phyloP scores from a whole-genome alignment of 1,140 invertebrate genomes.

The Drosophila kanapiae region DNA sequence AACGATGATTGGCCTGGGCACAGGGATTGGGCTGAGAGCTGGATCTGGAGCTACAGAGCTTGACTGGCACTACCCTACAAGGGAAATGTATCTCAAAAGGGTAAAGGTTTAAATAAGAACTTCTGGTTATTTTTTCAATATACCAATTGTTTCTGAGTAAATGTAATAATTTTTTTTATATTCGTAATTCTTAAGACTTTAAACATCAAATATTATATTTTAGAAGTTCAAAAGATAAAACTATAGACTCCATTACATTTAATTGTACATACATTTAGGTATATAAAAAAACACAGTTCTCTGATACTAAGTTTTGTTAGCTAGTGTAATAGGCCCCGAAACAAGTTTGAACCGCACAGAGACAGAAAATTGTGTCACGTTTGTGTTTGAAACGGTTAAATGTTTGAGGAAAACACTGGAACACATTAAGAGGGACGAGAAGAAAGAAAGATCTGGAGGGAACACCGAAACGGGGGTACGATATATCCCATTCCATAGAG shows the following conservation, averaged over 20 bases:
- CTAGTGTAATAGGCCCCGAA: constrained; percentile 63
- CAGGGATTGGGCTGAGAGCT: constrained; percentile 22
- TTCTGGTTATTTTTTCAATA: too few species aligned
- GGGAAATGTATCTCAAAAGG: neutral
- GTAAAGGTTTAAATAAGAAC: too few species aligned
- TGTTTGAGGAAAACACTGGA: constrained; percentile 40
- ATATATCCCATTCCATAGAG: constrained; percentile 29
- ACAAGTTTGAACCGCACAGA: constrained; percentile 72
- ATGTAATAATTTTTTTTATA: too few species aligned
- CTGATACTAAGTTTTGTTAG: neutral
- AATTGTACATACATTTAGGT: neutral
- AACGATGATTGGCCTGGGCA: constrained; percentile 52
- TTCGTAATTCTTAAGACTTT: too few species aligned
- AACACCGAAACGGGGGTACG: constrained; percentile 6
- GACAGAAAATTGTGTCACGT: constrained; percentile 81
- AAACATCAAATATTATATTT: neutral
- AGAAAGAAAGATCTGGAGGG: constrained; percentile 5
- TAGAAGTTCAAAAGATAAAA: too few species aligned
- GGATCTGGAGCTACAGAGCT: constrained; percentile 4
- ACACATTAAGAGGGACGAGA: constrained; percentile 38
- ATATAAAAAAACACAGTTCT: neutral
- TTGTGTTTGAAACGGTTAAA: constrained; percentile 65
- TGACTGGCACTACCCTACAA: constrained; percentile 3
- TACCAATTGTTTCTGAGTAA: too few species aligned
- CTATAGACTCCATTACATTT: neutral